Evolutionary conservation across 2,888 invertebrate genomes (phyloP), one percentile per base, ranked within the genome.

Genomic region (Lypha dubia): DNA sequence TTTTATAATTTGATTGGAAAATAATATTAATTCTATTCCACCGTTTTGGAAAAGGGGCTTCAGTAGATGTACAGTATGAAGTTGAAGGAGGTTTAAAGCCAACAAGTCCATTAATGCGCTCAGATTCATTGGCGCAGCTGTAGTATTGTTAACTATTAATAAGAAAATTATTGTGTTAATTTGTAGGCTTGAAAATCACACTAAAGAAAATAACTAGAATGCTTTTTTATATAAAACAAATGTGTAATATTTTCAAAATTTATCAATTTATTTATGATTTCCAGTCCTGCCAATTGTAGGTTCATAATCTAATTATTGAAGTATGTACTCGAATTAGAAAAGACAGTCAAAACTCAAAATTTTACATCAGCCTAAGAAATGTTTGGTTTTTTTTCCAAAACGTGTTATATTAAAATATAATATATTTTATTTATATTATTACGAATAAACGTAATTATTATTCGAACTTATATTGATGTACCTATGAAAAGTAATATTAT

Each of bases 51-150:
- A 79, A 79, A 95, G 95, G 95, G 90, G 93, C 94, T 88, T 95
- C 96, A 80, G 93, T 95, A 88, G 96, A 97, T 91, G 94, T 96
- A 89, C 95, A 96, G 90, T 96, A 96, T 91, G 97, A 97, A 92
- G 94, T 96, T 90, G 96, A 97, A 93, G 94, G 95, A 88, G 95
- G 95, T 79, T 95, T 95, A 89, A 95, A 95, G 89, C 95, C 95
- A 88, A 82, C 86, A 75, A 96, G 96, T 88, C 95, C 96, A 35
- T 93, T 96, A 88, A 96, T 96, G 94, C 96, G 95, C 91, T 94
- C 95, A 83, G 95, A 95, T 92, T 95, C 95, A 13, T 94, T 95
- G 87, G 95, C 95, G 86, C 95, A 95, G 88, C 95, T 95, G 93
- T 95, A 95, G 94, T 87, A 85, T 86, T 84, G 84, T 84, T 84